Evolutionary conservation across 2,113 vertebrate genomes (phyloP), one percentile per base, ranked within the genome.

Genomic region (Microcebus griseorufus): DNA sequence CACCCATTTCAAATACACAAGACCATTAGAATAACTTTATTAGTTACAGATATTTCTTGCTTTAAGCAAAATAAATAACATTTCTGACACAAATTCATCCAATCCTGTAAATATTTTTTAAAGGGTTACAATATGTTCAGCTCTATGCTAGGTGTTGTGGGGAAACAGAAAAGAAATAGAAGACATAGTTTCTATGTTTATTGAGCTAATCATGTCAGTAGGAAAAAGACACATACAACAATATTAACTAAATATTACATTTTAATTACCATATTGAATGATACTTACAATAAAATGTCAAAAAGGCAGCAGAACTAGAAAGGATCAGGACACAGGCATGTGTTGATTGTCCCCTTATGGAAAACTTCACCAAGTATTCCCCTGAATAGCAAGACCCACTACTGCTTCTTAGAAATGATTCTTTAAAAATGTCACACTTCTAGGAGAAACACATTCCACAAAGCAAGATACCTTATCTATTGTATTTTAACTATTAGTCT

Each of bases 1-100:
- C 51, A 84, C 1, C 10, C 34, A 42, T 14, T 60, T 84, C 51
- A 67, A 82, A 93, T 62, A 78, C 10, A 45, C 0, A 84, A 9
- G 5, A 84, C 45, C n/a, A 42, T 6, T 70, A 80, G 17, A 72
- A 81, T 62, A 78, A 85, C 51, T 42, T 3, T 55, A 76, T 89
- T 87, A 29, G 45, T 86, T 94, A 84, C 2, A 86, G 22, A 48
- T 62, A 45, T 45, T 83, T 93, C 20, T 87, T 93, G 39, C 62
- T 81, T 86, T 70, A 90, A 97, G 42, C 37, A 96, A 94, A 93
- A 86, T 53, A 80, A 34, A 79, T 39, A 83, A 65, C 3, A 78
- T 65, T 82, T 93, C 25, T 65, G 39, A 90, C 10, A 65, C 32
- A 92, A 37, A 37, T 92, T 65, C 72, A 90, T 58, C 22, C 53